Evolutionary conservation across 2,888 invertebrate species (phyloP).

Genomic region (Urechis unicinctus): DNA sequence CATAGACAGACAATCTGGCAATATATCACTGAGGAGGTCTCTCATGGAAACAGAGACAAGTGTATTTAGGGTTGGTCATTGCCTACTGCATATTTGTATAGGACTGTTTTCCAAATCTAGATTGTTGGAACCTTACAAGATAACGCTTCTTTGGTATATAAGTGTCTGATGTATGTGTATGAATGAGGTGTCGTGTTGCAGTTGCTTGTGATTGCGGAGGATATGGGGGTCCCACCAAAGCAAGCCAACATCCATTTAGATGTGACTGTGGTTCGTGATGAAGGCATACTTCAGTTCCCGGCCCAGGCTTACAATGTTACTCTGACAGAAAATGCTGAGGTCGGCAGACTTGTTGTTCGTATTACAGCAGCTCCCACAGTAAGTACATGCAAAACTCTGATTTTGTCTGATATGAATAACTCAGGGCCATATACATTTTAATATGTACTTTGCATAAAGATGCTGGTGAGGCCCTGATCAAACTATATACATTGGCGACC

Average conservation of each 20-base stretch:
- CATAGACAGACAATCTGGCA: constrained; percentile 31
- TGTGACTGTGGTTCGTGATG: constrained; percentile 21
- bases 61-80: constrained; percentile 27
- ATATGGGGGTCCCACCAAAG: constrained; percentile 21
- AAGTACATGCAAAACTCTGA: constrained; percentile 8
- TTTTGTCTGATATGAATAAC: no score
- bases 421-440: no score
- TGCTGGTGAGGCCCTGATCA: no score
- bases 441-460: no score
- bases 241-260: constrained; percentile 12
- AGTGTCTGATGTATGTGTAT: no score
- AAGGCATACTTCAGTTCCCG: constrained; percentile 16
- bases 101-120: no score
- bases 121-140: no score
- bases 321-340: constrained; percentile 15
- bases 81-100: no score
- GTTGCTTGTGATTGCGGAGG: constrained; percentile 20
- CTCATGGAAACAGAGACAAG: constrained; percentile 24
- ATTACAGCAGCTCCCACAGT: constrained; percentile 18
- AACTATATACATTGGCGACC: no score
- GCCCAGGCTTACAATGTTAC: constrained; percentile 5
- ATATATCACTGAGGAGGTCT: constrained; percentile 27
- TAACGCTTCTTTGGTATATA: no score
- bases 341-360: constrained; percentile 5
- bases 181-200: background rate